phyloP scores from a whole-genome alignment of 1,140 invertebrate genomes.

The Drosophila mojavensis region DNA sequence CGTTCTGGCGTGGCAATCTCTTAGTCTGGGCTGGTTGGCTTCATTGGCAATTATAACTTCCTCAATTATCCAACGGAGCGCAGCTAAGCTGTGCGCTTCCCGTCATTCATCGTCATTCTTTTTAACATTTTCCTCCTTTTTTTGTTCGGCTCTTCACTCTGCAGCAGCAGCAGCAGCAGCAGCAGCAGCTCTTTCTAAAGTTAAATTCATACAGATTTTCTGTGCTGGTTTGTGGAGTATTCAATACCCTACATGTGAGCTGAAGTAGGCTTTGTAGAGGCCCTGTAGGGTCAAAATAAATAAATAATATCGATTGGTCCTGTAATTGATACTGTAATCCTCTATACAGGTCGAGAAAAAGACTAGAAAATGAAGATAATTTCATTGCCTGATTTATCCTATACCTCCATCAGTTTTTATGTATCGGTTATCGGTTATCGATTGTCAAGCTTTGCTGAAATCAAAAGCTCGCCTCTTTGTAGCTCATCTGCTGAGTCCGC shows the following conservation, averaged over 20 bases:
- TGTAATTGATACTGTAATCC: not conserved
- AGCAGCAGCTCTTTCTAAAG: slow-evolving; percentile 40
- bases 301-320: not conserved
- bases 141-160: slow-evolving; percentile 13
- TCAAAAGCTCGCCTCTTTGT: not conserved
- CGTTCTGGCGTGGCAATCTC: slow-evolving; percentile 22
- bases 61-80: slow-evolving; percentile 80
- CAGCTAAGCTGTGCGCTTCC: slow-evolving; percentile 81
- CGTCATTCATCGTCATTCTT: slow-evolving; percentile 83
- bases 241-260: slow-evolving; percentile 41
- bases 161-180: no score
- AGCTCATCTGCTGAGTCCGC: slow-evolving; percentile 27
- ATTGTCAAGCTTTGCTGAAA: not conserved
- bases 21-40: slow-evolving; percentile 57
- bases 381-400: no score
- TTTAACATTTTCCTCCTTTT: slow-evolving; percentile 70
- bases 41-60: slow-evolving; percentile 84
- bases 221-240: not conserved
- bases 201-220: slow-evolving; percentile 65
- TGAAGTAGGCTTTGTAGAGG: not conserved
- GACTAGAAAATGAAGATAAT: no score
- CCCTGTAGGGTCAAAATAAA: not conserved
- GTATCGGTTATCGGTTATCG: not conserved
- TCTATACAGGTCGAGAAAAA: not conserved
- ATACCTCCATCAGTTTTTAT: no score